These are phyloP conservation scores for Oscarella lobularis DNA, from an alignment of 37 sponge, comb jelly and placozoan species.

Conservation along the genomic window DNA sequence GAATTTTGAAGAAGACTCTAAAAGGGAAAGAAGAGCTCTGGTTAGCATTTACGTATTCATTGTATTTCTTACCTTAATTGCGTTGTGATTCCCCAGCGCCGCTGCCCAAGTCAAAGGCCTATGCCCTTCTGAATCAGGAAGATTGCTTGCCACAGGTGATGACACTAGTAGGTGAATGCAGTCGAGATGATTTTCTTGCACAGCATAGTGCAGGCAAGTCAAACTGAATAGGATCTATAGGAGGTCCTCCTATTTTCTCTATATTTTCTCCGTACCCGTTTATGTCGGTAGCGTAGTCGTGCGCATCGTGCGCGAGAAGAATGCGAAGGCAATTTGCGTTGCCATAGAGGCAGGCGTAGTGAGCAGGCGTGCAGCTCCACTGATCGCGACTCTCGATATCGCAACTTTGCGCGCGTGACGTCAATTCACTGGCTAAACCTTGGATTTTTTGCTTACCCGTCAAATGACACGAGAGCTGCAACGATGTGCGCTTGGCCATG, in stretches of 20 bases:
- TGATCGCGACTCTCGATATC: neutral
- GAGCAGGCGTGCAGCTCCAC: neutral
- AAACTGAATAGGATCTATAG: too few relatives aligned
- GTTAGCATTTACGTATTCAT: neutral
- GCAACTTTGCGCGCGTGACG: too few relatives aligned
- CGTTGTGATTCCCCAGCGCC: neutral
- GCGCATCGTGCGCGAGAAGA: neutral
- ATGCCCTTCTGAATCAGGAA: neutral
- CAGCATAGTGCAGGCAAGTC: neutral
- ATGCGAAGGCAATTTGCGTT: neutral
- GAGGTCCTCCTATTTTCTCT: neutral
- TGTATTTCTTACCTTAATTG: neutral
- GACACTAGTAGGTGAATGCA: neutral
- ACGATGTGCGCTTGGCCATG: slow-evolving; percentile 1
- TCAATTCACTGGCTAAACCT: too few relatives aligned
- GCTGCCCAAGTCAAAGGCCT: slow-evolving; percentile 1
- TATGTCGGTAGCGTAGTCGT: neutral
- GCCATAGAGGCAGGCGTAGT: neutral
- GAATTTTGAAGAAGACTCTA: too few relatives aligned
- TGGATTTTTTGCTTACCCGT: too few relatives aligned
- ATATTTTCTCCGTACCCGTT: neutral
- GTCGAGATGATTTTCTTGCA: neutral
- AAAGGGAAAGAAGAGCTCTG: neutral
- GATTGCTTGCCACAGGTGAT: neutral
- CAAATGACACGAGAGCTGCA: neutral